These are phyloP conservation scores for Sinocyclocheilus anshuiensis DNA, from an alignment of 2,113 vertebrate genomes.

Conservation along the genomic window DNA sequence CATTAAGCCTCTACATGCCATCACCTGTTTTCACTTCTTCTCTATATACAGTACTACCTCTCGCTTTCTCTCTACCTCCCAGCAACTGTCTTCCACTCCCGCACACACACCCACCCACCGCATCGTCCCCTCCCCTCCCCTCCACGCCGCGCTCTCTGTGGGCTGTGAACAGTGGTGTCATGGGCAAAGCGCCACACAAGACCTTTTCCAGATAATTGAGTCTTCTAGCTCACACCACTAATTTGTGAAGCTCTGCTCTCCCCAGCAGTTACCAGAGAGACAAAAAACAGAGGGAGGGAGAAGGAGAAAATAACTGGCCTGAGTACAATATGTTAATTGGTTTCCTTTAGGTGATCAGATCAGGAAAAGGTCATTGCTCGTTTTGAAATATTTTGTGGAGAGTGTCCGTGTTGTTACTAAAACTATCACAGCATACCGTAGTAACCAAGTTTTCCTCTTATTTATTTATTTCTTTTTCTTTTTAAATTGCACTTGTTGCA, in stretches of 20 bases:
- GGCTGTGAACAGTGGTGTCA: slow-evolving; percentile 26
- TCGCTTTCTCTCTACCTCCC: slow-evolving; percentile 30
- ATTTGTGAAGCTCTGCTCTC: slow-evolving; percentile 71
- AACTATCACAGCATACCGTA: slow-evolving; percentile 63
- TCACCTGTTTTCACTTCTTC: slow-evolving; percentile 35
- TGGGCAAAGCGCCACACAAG: slow-evolving; percentile 50
- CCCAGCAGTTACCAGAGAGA: slow-evolving; percentile 69
- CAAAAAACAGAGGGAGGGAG: slow-evolving; percentile 55
- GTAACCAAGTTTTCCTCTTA: slow-evolving; percentile 25
- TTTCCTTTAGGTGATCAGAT: slow-evolving; percentile 67
- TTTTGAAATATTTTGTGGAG: slow-evolving; percentile 61
- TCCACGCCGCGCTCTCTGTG: neutral
- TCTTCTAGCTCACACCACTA: slow-evolving; percentile 73
- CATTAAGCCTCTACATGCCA: slow-evolving; percentile 41
- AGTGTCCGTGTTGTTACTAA: slow-evolving; percentile 62
- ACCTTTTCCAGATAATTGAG: slow-evolving; percentile 79
- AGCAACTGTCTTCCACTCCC: slow-evolving; percentile 18
- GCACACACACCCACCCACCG: slow-evolving; percentile 20
- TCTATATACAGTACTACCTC: slow-evolving; percentile 15
- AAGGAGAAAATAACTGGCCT: slow-evolving; percentile 66
- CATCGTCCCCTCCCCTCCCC: neutral
- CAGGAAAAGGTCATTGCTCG: slow-evolving; percentile 69
- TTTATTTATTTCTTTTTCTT: too few species aligned
- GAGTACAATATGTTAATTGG: slow-evolving; percentile 77
- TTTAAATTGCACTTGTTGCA: neutral